phyloP scores from a whole-genome alignment of 1,140 invertebrate genomes.

The Temnothorax curvispinosus region DNA sequence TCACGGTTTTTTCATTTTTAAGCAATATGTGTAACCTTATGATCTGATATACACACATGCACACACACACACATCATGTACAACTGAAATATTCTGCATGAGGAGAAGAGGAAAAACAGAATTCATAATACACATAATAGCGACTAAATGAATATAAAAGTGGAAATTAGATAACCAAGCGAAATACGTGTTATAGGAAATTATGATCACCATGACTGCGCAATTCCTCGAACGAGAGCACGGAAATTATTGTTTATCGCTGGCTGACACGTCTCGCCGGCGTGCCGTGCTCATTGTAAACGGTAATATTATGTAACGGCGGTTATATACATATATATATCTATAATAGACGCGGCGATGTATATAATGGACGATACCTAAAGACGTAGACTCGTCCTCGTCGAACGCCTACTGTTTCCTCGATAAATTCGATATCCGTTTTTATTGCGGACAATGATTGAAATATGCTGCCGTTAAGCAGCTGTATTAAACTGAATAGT shows the following conservation, averaged over 20 bases:
- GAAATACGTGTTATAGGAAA: constrained; percentile 49
- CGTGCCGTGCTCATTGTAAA: constrained; percentile 71
- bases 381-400: constrained; percentile 46
- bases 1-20: not conserved
- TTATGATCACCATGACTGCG: constrained; percentile 3
- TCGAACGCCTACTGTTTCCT: constrained; percentile 62
- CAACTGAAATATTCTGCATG: not conserved
- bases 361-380: constrained; percentile 64
- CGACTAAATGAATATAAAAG: constrained; percentile 12
- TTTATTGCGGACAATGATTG: not conserved
- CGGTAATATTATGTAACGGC: constrained; percentile 71
- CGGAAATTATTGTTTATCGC: constrained; percentile 78
- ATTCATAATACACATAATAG: not conserved
- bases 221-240: constrained; percentile 57
- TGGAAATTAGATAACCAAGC: constrained; percentile 26
- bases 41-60: not conserved
- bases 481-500: not conserved
- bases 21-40: not conserved
- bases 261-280: constrained; percentile 71
- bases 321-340: constrained; percentile 48
- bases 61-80: no score
- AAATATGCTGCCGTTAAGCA: not conserved
- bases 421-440: constrained; percentile 68
- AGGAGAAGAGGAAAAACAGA: not conserved
- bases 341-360: constrained; percentile 44